Percentiles rank a stretch among this genome's conserved stretches.
phyloP scores from a whole-genome alignment of 2,113 vertebrate species.

The Psammodynastes pulverulentus region DNA sequence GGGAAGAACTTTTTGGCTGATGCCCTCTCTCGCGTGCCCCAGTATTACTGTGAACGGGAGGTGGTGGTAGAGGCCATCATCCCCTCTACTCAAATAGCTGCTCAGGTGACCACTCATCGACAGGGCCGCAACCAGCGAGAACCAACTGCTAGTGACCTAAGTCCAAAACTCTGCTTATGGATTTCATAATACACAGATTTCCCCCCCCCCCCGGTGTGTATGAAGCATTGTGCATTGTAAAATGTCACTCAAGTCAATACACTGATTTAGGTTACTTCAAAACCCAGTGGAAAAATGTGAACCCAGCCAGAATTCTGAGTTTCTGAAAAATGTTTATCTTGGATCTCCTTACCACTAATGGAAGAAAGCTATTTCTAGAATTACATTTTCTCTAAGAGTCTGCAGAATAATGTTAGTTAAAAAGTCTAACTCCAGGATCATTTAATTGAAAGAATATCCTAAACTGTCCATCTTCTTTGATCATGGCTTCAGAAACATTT shows the following conservation, averaged over 20 bases:
- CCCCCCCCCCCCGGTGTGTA: background rate
- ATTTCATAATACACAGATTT: background rate
- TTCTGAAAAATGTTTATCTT: conserved; percentile 22
- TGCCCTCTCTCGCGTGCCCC: too few species aligned
- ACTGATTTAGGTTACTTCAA: conserved; percentile 16
- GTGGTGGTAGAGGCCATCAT: too few species aligned
- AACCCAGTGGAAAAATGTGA: conserved; percentile 27
- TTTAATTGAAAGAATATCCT: conserved; percentile 1
- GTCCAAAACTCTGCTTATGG: too few species aligned
- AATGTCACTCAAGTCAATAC: conserved; percentile 22
- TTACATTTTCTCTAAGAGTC: background rate
- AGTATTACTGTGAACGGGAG: too few species aligned
- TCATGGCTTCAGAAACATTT: background rate
- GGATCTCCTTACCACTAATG: conserved; percentile 24
- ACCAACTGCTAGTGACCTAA: too few species aligned
- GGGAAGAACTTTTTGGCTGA: too few species aligned
- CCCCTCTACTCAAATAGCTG: too few species aligned
- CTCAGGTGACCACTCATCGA: too few species aligned
- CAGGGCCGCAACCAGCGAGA: too few species aligned
- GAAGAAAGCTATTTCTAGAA: conserved; percentile 21
- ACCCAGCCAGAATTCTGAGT: conserved; percentile 10
- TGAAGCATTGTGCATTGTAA: conserved; percentile 6
- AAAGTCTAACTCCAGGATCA: background rate
- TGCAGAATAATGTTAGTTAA: conserved; percentile 7
- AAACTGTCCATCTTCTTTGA: background rate